Percentiles rank a stretch among this genome's conserved stretches.
Evolutionary conservation across 2,888 invertebrate genomes (phyloP).

Genomic region (Napeogenes inachia): DNA sequence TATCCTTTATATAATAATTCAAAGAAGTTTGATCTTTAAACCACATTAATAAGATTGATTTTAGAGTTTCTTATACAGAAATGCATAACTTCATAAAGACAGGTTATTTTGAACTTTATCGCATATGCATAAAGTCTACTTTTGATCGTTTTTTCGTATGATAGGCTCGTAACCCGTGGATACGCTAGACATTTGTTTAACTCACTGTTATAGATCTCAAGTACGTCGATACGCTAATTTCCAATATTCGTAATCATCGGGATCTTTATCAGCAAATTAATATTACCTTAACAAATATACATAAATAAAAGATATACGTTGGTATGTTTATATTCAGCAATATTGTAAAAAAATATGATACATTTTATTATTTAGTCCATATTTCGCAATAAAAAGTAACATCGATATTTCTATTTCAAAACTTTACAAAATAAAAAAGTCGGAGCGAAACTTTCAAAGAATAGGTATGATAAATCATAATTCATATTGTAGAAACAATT

Average conservation of each 20-base stretch:
- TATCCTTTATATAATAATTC: conserved; percentile 31
- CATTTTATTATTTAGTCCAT: no score
- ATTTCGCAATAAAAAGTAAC: no score
- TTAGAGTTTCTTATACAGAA: conserved; percentile 11
- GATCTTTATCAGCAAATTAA: neutral
- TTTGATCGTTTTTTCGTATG: neutral
- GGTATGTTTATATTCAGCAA: no score
- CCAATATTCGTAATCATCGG: conserved; percentile 12
- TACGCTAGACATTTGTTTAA: conserved; percentile 31
- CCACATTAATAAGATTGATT: conserved; percentile 4
- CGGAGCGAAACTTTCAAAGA: neutral
- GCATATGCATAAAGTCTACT: neutral
- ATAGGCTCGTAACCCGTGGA: conserved; percentile 8
- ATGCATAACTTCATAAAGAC: conserved; percentile 7
- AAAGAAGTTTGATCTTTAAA: conserved; percentile 16
- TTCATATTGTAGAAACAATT: conserved; percentile 36
- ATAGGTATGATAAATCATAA: conserved; percentile 24
- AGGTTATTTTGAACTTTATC: conserved; percentile 15
- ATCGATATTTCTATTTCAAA: no score
- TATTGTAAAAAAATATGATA: no score
- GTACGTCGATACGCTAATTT: conserved; percentile 22
- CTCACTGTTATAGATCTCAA: conserved; percentile 30
- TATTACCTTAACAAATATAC: neutral
- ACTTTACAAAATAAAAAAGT: neutral
- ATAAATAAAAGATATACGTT: no score